Base-by-base conservation (phyloP, 2,797 vertebrate species). In the Champsocephalus gunnari region DNA sequence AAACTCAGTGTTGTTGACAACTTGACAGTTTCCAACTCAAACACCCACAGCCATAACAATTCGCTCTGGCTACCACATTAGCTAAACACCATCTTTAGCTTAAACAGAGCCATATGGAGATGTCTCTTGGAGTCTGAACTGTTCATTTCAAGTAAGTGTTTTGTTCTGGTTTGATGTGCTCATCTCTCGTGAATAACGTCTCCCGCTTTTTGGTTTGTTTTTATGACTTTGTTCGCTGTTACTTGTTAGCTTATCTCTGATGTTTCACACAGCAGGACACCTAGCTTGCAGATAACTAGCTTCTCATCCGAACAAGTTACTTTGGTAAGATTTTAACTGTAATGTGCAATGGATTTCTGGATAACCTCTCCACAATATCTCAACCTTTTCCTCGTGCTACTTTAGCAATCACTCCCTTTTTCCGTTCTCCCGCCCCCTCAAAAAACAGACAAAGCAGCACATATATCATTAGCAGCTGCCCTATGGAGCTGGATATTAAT, bases 401-500 rank as follows among this genome's bases (percentile, higher is more conserved):
- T 81, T 72, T 77, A 45, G 56, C 71, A 71, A 38, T 73, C 62
- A 4, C 72, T 84, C 49, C 38, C 51, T 71, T 72, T 65, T 65
- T 45, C 79, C 21, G 43, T 47, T 61, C 72, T 61, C 72, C 82
- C 76, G 38, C 81, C 84, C 84, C 41, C 84, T 85, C 82, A 80
- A 79, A 85, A 88, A 86, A 65, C 77, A 86, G 87, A 83, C 85
- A 89, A 89, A 88, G 82, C 84, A 76, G 70, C 84, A 89, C 84
- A 91, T 89, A 81, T 74, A 89, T 91, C 92, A 92, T 93, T 89
- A 92, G 91, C 75, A 77, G 90, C 86, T 88, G 91, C 87, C 89
- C 91, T 81, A 74, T 80, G 75, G 75, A 86, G 82, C 87, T 68
- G 73, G 87, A 83, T 90, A 91, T 94, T 92, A 91, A 94, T 94